These are phyloP conservation scores for Pollenia amentaria DNA, from an alignment of 2,888 invertebrate genomes.

Conservation along the genomic window DNA sequence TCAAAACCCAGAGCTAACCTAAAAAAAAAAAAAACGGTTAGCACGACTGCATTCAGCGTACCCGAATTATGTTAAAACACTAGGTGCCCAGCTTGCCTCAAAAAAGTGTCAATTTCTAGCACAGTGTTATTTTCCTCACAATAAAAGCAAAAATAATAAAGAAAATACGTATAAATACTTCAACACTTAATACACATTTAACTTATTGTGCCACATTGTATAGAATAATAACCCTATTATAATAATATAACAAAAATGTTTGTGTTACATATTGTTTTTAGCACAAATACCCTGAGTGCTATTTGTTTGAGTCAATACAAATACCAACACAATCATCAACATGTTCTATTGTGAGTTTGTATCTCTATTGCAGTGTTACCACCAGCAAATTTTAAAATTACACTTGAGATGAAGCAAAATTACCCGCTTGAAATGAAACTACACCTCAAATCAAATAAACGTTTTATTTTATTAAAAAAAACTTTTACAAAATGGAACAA, in stretches of 20 bases:
- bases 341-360: background rate
- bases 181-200: conserved; percentile 22
- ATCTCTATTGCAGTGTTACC: too few relatives aligned
- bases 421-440: too few relatives aligned
- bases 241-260: conserved; percentile 12
- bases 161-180: background rate
- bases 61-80: too few relatives aligned
- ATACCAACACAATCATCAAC: background rate
- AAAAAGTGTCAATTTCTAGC: background rate
- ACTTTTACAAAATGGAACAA: too few relatives aligned
- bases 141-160: background rate
- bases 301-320: background rate
- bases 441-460: too few relatives aligned
- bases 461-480: too few relatives aligned
- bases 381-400: too few relatives aligned
- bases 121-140: background rate
- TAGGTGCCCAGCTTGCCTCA: too few relatives aligned
- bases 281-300: background rate
- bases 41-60: too few relatives aligned
- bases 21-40: too few relatives aligned
- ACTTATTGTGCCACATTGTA: background rate
- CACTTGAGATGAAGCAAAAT: too few relatives aligned
- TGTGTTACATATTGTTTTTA: background rate
- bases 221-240: background rate
- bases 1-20: too few relatives aligned